phyloP scores from a whole-genome alignment of 2,888 invertebrate genomes.

The Orthosia gothica region DNA sequence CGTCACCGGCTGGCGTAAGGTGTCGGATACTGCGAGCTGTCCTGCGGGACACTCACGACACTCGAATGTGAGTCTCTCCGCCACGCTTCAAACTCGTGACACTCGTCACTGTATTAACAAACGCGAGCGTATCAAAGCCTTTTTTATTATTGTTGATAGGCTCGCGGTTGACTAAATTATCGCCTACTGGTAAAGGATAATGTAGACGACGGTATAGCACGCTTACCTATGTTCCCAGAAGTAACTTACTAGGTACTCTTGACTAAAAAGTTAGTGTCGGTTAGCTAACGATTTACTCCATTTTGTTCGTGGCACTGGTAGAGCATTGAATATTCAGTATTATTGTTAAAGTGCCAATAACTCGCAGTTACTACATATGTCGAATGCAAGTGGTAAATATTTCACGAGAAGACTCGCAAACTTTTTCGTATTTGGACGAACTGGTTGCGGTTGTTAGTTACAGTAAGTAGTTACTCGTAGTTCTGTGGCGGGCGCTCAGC shows the following conservation, averaged over 20 bases:
- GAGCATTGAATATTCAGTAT: neutral
- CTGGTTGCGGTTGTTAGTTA: neutral
- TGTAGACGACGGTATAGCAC: too few relatives aligned
- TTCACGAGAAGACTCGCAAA: neutral
- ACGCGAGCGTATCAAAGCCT: neutral
- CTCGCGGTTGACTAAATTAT: too few relatives aligned
- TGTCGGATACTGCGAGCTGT: neutral
- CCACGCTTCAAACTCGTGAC: neutral
- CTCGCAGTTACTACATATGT: neutral
- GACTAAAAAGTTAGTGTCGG: too few relatives aligned
- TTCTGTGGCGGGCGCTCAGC: neutral
- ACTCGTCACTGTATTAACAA: neutral
- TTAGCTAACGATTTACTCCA: neutral
- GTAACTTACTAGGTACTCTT: too few relatives aligned
- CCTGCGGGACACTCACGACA: neutral
- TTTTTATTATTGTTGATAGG: too few relatives aligned
- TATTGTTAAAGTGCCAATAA: neutral
- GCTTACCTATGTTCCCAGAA: too few relatives aligned
- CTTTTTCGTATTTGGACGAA: neutral
- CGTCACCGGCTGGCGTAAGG: neutral
- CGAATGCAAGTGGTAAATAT: neutral
- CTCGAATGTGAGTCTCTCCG: constrained; percentile 42
- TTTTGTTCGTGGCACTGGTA: neutral
- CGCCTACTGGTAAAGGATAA: too few relatives aligned
- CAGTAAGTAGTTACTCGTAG: neutral